Conservation (phyloP, 37 sponge, comb jelly and placozoan genomes). For the Beroe ovata region DNA sequence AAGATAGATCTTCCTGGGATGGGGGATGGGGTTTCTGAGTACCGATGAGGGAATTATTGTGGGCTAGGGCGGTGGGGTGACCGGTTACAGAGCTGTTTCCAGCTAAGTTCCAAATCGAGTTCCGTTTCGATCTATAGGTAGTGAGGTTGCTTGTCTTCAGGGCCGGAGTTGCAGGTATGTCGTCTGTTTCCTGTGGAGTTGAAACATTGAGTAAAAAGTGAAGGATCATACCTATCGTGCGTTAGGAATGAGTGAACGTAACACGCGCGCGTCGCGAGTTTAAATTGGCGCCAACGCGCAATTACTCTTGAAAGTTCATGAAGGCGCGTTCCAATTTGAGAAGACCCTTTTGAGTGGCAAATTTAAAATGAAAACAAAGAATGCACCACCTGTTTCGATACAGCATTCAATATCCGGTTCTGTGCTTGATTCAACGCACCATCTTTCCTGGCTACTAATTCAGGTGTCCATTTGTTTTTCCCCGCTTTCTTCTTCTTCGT, state of each 20-base stretch:
- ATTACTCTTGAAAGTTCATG: neutral
- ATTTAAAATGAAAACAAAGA: neutral
- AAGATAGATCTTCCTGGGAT: neutral
- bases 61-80: neutral
- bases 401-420: neutral
- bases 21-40: neutral
- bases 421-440: neutral
- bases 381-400: neutral
- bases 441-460: neutral
- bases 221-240: too few species aligned
- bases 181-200: neutral
- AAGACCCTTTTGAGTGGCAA: neutral
- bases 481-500: conserved; percentile 11
- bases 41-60: conserved; percentile 5
- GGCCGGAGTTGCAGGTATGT: conserved; percentile 25
- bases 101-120: conserved; percentile 44
- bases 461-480: neutral
- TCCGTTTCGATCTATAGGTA: conserved; percentile 35
- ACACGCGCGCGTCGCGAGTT: neutral
- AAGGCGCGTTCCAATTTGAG: neutral
- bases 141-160: conserved; percentile 8
- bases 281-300: neutral
- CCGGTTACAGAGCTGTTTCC: neutral
- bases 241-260: too few species aligned
- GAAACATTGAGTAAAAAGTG: too few species aligned